Conservation (phyloP, 2,888 invertebrate genomes). For the Girardia tigrina region DNA sequence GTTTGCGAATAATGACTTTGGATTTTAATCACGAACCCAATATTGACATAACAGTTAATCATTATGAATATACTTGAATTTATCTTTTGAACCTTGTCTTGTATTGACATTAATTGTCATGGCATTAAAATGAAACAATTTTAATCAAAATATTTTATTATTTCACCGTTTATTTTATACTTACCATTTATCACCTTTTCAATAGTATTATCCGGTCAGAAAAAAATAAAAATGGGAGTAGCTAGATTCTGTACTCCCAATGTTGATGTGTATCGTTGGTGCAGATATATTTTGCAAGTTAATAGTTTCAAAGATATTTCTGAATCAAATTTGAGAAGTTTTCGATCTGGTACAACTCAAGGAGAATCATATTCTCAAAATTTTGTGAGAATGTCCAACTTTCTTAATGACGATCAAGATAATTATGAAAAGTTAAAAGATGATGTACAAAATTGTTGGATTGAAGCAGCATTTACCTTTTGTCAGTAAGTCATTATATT, state of each 20-base stretch:
- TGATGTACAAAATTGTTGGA: not conserved
- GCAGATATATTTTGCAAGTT: not conserved
- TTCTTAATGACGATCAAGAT: not conserved
- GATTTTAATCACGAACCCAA: too few species aligned
- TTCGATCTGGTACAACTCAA: not conserved
- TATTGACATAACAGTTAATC: too few species aligned
- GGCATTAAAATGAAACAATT: too few species aligned
- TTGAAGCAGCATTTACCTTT: not conserved
- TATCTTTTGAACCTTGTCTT: too few species aligned
- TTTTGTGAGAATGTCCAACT: not conserved
- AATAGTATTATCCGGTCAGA: not conserved
- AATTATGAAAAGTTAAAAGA: not conserved
- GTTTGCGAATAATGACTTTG: too few species aligned
- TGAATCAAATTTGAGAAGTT: not conserved
- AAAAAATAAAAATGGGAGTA: not conserved
- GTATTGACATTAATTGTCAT: too few species aligned
- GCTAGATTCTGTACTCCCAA: not conserved
- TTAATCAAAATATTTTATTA: too few species aligned
- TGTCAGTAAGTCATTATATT: not conserved
- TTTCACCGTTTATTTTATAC: too few species aligned
- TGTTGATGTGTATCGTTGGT: not conserved
- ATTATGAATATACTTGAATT: too few species aligned
- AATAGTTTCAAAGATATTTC: not conserved
- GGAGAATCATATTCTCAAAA: not conserved
- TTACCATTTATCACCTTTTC: too few species aligned